Evolutionary conservation across 2,888 invertebrate species (phyloP).

Genomic region (Hecatera dysodea): DNA sequence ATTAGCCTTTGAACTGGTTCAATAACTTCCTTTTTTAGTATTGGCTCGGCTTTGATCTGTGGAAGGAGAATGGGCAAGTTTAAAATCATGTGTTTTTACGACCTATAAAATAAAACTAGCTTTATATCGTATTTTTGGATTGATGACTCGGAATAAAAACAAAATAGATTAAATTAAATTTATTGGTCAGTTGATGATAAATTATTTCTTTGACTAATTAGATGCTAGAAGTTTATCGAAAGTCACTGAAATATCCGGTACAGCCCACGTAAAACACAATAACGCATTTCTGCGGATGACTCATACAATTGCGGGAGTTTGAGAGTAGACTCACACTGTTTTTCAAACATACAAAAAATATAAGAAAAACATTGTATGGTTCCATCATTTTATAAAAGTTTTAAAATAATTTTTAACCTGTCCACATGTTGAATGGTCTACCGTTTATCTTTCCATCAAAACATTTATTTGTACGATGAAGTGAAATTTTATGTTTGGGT

Average conservation of each 20-base stretch:
- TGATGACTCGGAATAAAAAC: not conserved
- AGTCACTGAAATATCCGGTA: conserved; percentile 22
- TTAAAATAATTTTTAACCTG: conserved; percentile 8
- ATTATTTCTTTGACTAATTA: not conserved
- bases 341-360: conserved; percentile 33
- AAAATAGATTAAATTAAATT: not conserved
- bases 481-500: conserved; percentile 41
- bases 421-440: conserved; percentile 18
- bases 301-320: conserved; percentile 13
- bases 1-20: conserved; percentile 42
- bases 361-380: conserved; percentile 10
- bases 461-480: conserved; percentile 46
- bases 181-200: not conserved
- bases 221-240: not conserved
- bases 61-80: not conserved
- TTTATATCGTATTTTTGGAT: not conserved
- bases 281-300: conserved; percentile 18
- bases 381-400: not conserved
- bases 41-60: conserved; percentile 46
- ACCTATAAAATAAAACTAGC: too few relatives aligned
- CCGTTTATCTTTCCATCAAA: conserved; percentile 51
- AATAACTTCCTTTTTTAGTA: conserved; percentile 40
- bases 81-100: not conserved
- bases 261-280: not conserved
- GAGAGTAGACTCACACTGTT: conserved; percentile 34